Conservation (phyloP, 1,140 invertebrate genomes). For the Solenopsis invicta region DNA sequence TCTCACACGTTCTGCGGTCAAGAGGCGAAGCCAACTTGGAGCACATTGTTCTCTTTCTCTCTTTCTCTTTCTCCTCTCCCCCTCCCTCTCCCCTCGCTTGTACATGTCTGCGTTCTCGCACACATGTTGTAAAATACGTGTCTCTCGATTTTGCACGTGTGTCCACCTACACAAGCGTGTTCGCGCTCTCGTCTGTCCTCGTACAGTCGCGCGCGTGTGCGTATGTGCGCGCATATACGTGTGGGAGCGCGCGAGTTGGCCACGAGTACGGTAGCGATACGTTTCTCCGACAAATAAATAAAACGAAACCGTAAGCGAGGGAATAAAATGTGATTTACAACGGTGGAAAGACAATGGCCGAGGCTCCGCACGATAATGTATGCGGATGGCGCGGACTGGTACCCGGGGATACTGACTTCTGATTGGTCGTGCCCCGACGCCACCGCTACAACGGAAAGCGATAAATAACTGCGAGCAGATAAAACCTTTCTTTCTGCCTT, state of each 20-base stretch:
- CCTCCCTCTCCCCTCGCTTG: background rate
- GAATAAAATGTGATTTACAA: constrained; percentile 88
- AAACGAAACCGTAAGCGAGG: constrained; percentile 86
- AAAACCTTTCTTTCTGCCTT: constrained; percentile 86
- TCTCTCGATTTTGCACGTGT: constrained; percentile 63
- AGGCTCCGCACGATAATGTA: constrained; percentile 86
- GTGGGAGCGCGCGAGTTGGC: constrained; percentile 73
- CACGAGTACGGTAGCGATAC: constrained; percentile 86
- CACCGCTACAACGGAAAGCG: constrained; percentile 87
- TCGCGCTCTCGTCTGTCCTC: constrained; percentile 41
- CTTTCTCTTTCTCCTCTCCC: constrained; percentile 9
- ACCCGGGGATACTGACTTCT: constrained; percentile 86
- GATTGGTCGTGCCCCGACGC: constrained; percentile 85
- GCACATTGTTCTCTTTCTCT: constrained; percentile 45
- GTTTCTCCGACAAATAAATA: constrained; percentile 86
- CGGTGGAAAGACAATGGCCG: constrained; percentile 87
- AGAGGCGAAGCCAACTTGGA: constrained; percentile 52
- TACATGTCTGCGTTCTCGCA: constrained; percentile 37
- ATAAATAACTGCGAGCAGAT: constrained; percentile 87
- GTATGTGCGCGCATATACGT: constrained; percentile 56
- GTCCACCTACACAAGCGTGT: constrained; percentile 43
- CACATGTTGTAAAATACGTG: constrained; percentile 60
- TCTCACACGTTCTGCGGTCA: constrained; percentile 70
- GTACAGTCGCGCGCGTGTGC: background rate
- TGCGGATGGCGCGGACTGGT: constrained; percentile 87